phyloP scores from a whole-genome alignment of 1,140 invertebrate genomes.

The Atta colombica region DNA sequence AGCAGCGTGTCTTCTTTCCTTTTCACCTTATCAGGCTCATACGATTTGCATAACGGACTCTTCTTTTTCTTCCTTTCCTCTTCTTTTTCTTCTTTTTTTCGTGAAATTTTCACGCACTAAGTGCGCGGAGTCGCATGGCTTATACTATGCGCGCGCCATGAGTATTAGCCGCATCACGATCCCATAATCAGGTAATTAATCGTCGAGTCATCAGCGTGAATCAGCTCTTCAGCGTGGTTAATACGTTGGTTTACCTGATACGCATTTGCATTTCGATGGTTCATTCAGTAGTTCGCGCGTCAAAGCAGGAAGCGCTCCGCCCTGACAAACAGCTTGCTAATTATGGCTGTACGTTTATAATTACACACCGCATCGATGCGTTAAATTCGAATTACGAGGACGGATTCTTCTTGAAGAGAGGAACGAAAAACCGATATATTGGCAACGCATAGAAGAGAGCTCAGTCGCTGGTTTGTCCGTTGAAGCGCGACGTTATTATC shows the following conservation, averaged over 20 bases:
- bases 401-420: slow-evolving; percentile 8
- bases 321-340: slow-evolving; percentile 30
- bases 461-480: slow-evolving; percentile 3
- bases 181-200: slow-evolving; percentile 64
- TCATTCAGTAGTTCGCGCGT: slow-evolving; percentile 27
- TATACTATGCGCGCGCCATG: background rate
- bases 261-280: slow-evolving; percentile 61
- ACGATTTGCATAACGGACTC: slow-evolving; percentile 55
- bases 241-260: slow-evolving; percentile 50
- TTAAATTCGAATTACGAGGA: slow-evolving; percentile 30
- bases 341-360: slow-evolving; percentile 46
- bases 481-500: slow-evolving; percentile 52
- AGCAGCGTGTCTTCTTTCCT: slow-evolving; percentile 5
- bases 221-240: slow-evolving; percentile 51
- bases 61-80: background rate
- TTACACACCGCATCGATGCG: slow-evolving; percentile 34
- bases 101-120: slow-evolving; percentile 45
- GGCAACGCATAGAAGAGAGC: background rate
- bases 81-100: background rate
- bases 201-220: slow-evolving; percentile 63
- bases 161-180: slow-evolving; percentile 10
- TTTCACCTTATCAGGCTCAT: slow-evolving; percentile 26
- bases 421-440: slow-evolving; percentile 20
- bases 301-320: slow-evolving; percentile 9
- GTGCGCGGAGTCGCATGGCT: background rate